These are phyloP conservation scores for Stenopsyche tienmushanensis DNA, from an alignment of 1,140 invertebrate genomes.

Conservation along the genomic window DNA sequence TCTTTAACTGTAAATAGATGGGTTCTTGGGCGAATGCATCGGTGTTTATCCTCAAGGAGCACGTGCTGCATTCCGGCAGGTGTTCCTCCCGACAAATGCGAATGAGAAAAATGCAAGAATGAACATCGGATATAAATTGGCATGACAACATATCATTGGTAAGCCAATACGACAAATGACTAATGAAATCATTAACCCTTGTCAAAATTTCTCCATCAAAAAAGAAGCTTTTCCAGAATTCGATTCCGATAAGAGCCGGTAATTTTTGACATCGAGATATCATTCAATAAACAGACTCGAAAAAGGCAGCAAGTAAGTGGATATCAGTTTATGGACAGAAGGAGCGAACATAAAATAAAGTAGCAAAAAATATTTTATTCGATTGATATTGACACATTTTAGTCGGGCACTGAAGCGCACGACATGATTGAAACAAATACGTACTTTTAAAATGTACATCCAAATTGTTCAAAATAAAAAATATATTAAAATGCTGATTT, in stretches of 20 bases:
- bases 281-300: too few species aligned
- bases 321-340: too few species aligned
- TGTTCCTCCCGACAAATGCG: neutral
- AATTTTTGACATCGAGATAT: neutral
- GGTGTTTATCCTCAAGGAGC: neutral
- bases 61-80: conserved; percentile 26
- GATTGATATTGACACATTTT: too few species aligned
- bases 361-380: too few species aligned
- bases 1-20: conserved; percentile 25
- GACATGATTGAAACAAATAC: neutral
- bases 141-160: neutral
- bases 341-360: too few species aligned
- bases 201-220: neutral
- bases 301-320: too few species aligned
- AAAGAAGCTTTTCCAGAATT: neutral
- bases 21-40: neutral
- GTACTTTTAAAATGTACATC: too few species aligned
- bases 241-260: neutral
- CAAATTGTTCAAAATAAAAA: too few species aligned
- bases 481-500: too few species aligned
- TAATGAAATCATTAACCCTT: neutral
- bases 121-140: neutral
- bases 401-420: neutral
- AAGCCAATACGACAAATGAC: neutral
- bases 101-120: neutral